phyloP scores from a whole-genome alignment of 2,797 vertebrate species.

The Urocyon cinereoargenteus region DNA sequence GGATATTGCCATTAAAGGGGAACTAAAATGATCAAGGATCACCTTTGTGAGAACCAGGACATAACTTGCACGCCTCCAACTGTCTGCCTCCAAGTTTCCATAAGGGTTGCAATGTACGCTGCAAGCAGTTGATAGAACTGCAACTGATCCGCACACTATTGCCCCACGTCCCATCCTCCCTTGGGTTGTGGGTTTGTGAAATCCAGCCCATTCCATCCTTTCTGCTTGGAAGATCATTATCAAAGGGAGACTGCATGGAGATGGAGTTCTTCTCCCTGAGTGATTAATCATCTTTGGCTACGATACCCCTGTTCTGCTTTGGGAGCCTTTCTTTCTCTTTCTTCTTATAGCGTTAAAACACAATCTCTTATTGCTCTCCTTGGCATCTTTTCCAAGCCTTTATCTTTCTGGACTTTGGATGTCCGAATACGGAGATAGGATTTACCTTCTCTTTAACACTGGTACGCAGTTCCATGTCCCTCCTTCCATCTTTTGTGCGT shows the following conservation, averaged over 20 bases:
- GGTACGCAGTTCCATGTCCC: not conserved
- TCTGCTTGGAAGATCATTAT: not conserved
- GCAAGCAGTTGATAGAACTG: accelerated
- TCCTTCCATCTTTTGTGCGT: not conserved
- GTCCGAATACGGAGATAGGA: not conserved
- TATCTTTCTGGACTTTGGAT: not conserved
- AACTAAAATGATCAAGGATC: not conserved
- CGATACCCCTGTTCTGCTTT: not conserved
- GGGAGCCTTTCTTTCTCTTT: not conserved
- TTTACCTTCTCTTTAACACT: not conserved
- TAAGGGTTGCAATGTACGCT: accelerated
- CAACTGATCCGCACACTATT: not conserved
- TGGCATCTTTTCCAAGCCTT: not conserved
- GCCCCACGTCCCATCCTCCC: not conserved
- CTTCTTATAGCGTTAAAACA: not conserved
- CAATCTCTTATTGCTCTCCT: not conserved
- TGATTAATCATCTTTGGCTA: not conserved
- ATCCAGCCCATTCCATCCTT: not conserved
- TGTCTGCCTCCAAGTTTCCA: not conserved
- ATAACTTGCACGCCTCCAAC: not conserved
- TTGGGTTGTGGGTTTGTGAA: not conserved
- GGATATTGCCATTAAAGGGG: not conserved
- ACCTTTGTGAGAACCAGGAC: not conserved
- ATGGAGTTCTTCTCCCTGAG: no score
- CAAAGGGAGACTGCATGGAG: not conserved